These are phyloP conservation scores for Drosophila limbata DNA, from an alignment of 2,888 invertebrate species.

Conservation along the genomic window DNA sequence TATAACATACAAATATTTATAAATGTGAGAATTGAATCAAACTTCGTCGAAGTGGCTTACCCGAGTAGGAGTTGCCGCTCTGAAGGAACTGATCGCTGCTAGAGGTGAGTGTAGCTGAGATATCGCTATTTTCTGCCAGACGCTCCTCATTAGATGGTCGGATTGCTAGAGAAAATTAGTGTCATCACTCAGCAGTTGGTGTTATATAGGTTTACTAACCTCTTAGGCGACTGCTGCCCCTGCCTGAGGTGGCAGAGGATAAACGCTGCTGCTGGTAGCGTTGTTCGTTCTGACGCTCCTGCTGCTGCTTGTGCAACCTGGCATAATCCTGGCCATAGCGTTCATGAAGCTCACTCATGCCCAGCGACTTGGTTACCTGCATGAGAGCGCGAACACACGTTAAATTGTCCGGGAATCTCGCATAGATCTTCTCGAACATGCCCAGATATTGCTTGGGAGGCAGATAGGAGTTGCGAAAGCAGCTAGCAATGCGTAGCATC, in stretches of 20 bases:
- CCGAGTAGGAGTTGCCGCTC: conserved; percentile 39
- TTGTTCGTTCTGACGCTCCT: conserved; percentile 80
- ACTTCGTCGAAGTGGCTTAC: conserved; percentile 16
- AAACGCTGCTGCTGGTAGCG: conserved; percentile 79
- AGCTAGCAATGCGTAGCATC: conserved; percentile 94
- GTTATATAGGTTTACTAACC: conserved; percentile 33
- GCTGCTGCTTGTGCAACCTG: conserved; percentile 86
- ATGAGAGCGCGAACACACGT: conserved; percentile 92
- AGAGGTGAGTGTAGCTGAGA: conserved; percentile 38
- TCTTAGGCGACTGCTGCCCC: conserved; percentile 67
- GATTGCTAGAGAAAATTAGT: conserved; percentile 42
- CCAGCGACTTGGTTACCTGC: conserved; percentile 87
- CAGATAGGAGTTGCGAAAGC: conserved; percentile 91
- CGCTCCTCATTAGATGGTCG: conserved; percentile 71
- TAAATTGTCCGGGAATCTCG: conserved; percentile 96
- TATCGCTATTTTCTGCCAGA: conserved; percentile 52
- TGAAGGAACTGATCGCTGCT: conserved; percentile 58
- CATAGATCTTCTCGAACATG: conserved; percentile 88
- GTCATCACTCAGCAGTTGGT: background rate
- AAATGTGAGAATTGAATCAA: rapidly evolving
- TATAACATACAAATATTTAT: background rate
- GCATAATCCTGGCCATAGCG: conserved; percentile 94
- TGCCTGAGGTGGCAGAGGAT: conserved; percentile 72
- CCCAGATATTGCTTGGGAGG: conserved; percentile 86
- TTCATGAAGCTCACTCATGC: conserved; percentile 93